phyloP scores from a whole-genome alignment of 2,113 vertebrate species.

The Collichthys lucidus region DNA sequence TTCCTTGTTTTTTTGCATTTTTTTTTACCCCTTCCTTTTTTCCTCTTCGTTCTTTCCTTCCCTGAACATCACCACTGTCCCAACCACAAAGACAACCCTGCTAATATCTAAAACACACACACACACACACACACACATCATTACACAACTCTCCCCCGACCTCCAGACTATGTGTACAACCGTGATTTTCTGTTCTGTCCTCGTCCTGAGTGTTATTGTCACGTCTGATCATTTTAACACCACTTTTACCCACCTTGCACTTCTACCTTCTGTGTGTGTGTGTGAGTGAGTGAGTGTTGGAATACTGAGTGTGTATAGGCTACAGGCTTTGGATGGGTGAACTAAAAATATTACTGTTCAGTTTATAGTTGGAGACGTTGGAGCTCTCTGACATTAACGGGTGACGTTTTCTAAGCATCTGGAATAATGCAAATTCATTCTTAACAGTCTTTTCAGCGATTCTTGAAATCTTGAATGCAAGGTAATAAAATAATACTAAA shows the following conservation, averaged over 20 bases:
- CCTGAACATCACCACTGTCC: conserved; percentile 28
- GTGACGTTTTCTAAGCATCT: conserved; percentile 44
- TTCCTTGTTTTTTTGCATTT: conserved; percentile 31
- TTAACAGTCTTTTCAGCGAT: background rate
- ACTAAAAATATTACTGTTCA: background rate
- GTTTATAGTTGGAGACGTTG: background rate
- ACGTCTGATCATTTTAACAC: conserved; percentile 36
- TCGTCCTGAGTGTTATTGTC: conserved; percentile 33
- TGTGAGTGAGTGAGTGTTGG: conserved; percentile 28
- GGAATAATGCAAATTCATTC: background rate
- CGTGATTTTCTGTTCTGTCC: conserved; percentile 43
- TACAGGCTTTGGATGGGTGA: background rate
- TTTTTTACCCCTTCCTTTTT: background rate
- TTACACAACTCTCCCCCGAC: conserved; percentile 31
- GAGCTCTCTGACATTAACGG: background rate
- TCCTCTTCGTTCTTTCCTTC: conserved; percentile 15
- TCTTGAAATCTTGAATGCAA: background rate
- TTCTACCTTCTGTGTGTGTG: conserved; percentile 29
- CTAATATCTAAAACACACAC: conserved; percentile 3
- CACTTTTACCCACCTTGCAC: conserved; percentile 45
- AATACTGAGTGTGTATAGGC: background rate
- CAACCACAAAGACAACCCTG: conserved; percentile 26
- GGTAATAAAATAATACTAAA: background rate
- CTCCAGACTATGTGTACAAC: conserved; percentile 30
- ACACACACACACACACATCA: background rate